Base-by-base conservation (phyloP, 2,113 vertebrate species). In the Thalassoma bifasciatum region DNA sequence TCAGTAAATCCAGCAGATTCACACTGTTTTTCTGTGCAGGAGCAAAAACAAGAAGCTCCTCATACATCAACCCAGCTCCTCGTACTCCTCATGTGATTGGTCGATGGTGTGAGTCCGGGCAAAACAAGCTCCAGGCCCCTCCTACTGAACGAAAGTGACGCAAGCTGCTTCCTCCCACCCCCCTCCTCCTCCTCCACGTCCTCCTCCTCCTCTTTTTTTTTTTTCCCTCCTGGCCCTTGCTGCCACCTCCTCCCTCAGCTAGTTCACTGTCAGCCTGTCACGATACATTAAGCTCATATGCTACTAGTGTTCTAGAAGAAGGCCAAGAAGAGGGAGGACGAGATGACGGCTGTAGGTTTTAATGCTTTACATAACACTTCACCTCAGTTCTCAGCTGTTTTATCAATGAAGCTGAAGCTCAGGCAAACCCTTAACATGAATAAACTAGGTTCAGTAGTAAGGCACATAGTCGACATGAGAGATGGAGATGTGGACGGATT, bases 251-350 rank as follows among this genome's bases (percentile, higher is more conserved):
- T 83, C 81, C 73, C 79, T 80, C 60, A 51, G 69, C 77, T 71
- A 63, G 72, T 75, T 77, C 44, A 36, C 82, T 80, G 77, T 89
- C 83, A 77, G 83, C 77, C 73, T 88, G 85, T 89, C 89, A 87
- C 88, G 86, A 89, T 70, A 67, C 68, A 84, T 91, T 77, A 87
- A 83, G 85, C 84, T 92, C 83, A 72, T 72, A 72, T 26, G 17
- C 49, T 59, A 51, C 62, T 57, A 47, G 73, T 74, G 69, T 60
- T 80, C 67, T 65, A 66, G 60, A 51, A 53, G 50, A 80, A 76
- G 74, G 21, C 63, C 16, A 57, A 62, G 67, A 56, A 64, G 53
- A 63, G 37, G n/a, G 53, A 57, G 66, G 53, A 66, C 58, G n/a
- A 4, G 22, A 67, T 47, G 77, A 64, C 11, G 76, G 69, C n/a